These are phyloP conservation scores for Rhamnusium bicolor DNA, from an alignment of 2,888 invertebrate genomes.

Conservation along the genomic window DNA sequence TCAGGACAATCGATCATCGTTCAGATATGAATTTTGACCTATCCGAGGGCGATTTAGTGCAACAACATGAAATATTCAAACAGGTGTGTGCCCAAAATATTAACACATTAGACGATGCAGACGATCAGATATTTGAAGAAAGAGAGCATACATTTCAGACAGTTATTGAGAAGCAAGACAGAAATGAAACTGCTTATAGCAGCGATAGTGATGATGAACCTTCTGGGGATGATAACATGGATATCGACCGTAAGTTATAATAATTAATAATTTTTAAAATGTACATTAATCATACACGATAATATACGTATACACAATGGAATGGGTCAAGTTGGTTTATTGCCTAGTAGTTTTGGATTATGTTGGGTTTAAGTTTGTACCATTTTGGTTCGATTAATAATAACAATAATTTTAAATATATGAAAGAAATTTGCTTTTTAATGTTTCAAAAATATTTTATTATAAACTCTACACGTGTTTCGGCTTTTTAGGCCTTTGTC, in stretches of 20 bases:
- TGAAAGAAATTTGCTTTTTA: no score
- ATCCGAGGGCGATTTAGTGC: slow-evolving; percentile 71
- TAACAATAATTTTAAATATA: no score
- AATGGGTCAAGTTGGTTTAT: background rate
- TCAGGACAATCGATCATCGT: slow-evolving; percentile 65
- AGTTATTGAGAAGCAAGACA: slow-evolving; percentile 70
- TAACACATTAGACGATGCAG: slow-evolving; percentile 67
- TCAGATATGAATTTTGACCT: slow-evolving; percentile 70
- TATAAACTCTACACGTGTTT: no score
- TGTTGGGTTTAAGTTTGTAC: no score
- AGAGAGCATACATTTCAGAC: slow-evolving; percentile 71
- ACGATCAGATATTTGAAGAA: slow-evolving; percentile 71
- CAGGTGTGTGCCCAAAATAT: slow-evolving; percentile 72
- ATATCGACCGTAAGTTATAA: slow-evolving; percentile 72
- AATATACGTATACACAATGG: no score
- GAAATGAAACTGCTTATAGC: slow-evolving; percentile 68
- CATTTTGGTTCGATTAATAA: no score
- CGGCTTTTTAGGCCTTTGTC: no score
- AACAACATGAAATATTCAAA: slow-evolving; percentile 76
- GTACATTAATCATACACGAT: no score
- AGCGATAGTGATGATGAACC: slow-evolving; percentile 73
- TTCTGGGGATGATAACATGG: slow-evolving; percentile 69
- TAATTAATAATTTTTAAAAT: no score
- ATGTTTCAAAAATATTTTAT: no score
- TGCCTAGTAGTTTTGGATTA: background rate